Percentiles rank a stretch among this genome's conserved stretches.
phyloP scores from a whole-genome alignment of 2,113 vertebrate species.

The Peromyscus californicus region DNA sequence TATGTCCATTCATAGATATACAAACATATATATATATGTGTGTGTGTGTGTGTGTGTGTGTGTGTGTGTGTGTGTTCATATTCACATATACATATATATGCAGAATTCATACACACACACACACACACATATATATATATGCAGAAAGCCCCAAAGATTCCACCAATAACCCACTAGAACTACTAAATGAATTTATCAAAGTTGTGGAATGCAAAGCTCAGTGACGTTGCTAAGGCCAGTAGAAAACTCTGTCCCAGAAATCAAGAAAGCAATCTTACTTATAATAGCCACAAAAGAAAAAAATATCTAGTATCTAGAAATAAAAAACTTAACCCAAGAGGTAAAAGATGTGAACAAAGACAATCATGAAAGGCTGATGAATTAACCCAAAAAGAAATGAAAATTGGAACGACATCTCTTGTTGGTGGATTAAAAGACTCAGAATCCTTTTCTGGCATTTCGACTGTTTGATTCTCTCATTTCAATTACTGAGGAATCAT shows the following conservation, averaged over 20 bases:
- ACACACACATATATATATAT: no score
- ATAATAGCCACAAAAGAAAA: background rate
- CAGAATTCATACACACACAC: no score
- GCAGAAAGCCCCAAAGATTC: background rate
- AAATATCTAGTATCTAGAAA: background rate
- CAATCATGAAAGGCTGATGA: background rate
- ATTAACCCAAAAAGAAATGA: background rate
- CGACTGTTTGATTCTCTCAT: background rate
- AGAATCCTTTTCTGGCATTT: background rate
- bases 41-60: no score
- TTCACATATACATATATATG: background rate
- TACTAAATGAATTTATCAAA: background rate
- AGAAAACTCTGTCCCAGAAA: background rate
- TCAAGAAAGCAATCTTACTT: background rate
- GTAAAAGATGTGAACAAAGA: background rate
- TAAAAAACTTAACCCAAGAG: background rate
- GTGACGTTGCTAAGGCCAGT: background rate
- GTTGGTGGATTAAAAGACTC: background rate
- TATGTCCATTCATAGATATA: background rate
- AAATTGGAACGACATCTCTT: background rate
- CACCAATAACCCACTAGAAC: background rate
- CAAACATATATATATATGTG: background rate
- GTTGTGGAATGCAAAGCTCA: background rate
- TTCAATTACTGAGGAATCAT: background rate
- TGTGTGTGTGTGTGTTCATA: no score